phyloP scores from a whole-genome alignment of 2,113 vertebrate species.

The Ondatra zibethicus region DNA sequence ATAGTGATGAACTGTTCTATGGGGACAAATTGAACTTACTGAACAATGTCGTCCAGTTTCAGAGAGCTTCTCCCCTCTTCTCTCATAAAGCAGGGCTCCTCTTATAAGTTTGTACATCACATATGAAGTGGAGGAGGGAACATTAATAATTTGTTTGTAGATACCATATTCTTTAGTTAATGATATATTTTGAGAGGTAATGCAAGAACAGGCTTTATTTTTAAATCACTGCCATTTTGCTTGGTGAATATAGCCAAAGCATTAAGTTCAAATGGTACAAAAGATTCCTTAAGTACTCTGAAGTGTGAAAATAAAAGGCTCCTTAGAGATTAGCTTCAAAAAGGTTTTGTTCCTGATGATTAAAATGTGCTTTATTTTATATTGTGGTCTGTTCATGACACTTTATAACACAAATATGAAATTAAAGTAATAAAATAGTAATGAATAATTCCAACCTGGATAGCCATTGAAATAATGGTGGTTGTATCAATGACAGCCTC shows the following conservation, averaged over 20 bases:
- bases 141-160: background rate
- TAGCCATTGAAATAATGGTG: background rate
- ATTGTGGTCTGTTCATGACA: background rate
- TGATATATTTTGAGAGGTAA: background rate
- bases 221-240: background rate
- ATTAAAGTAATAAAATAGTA: slow-evolving; percentile 1
- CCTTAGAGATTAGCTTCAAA: slow-evolving; percentile 39
- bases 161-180: background rate
- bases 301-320: slow-evolving; percentile 20
- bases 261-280: slow-evolving; percentile 38
- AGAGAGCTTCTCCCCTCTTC: background rate
- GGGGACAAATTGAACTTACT: background rate
- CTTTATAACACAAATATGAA: background rate
- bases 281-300: background rate
- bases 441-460: background rate
- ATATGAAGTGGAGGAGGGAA: background rate
- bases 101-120: background rate
- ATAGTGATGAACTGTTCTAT: background rate
- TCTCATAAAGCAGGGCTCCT: background rate
- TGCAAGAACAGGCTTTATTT: background rate
- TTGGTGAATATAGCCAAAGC: background rate
- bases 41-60: background rate
- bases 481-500: too few relatives aligned
- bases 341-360: background rate
- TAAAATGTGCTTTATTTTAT: slow-evolving; percentile 8